Evolutionary conservation across 2,113 vertebrate genomes (phyloP).

Genomic region (Ellobius talpinus): DNA sequence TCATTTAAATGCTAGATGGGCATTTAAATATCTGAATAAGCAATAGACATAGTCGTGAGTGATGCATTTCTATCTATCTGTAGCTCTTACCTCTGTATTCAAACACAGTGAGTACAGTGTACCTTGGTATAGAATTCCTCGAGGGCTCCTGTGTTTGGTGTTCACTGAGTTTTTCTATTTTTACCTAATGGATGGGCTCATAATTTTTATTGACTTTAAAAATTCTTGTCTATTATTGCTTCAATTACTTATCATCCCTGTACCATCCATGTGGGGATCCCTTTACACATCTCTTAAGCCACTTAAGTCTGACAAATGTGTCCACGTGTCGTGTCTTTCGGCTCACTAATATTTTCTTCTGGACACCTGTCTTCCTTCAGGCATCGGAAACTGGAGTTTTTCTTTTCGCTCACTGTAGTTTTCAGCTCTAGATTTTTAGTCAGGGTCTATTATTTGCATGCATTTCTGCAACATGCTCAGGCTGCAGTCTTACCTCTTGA

Average conservation of each 20-base stretch:
- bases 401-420: background rate
- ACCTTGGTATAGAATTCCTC: background rate
- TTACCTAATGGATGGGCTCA: background rate
- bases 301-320: background rate
- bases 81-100: background rate
- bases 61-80: background rate
- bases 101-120: background rate
- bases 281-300: background rate
- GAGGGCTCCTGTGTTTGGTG: background rate
- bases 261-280: background rate
- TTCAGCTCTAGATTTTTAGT: slow-evolving; percentile 25
- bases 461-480: background rate
- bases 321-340: slow-evolving; percentile 14
- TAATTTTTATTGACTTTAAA: slow-evolving; percentile 49
- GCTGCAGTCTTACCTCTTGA: background rate
- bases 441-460: background rate
- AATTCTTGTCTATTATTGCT: background rate
- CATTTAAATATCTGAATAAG: background rate
- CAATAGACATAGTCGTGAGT: background rate
- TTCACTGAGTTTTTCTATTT: background rate
- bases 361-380: background rate
- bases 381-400: background rate
- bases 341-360: slow-evolving; percentile 34
- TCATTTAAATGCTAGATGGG: background rate
- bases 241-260: slow-evolving; percentile 12